These are phyloP conservation scores for Drosophila littoralis DNA, from an alignment of 1,140 invertebrate genomes.

Conservation along the genomic window DNA sequence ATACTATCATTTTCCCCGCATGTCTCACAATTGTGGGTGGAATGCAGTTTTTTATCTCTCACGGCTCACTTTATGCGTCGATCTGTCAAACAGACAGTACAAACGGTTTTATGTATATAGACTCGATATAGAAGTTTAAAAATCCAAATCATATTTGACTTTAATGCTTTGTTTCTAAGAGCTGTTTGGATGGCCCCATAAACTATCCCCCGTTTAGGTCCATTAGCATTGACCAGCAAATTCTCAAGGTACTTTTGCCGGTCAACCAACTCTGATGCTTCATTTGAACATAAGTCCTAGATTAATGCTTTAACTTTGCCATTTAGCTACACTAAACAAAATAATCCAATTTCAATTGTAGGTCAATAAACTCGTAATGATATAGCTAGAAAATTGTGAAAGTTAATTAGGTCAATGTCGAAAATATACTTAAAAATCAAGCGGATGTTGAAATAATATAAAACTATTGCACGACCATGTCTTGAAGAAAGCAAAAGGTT, in stretches of 20 bases:
- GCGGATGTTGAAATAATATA: conserved; percentile 52
- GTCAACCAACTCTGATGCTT: conserved; percentile 1
- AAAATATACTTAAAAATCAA: conserved; percentile 18
- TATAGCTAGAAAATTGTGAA: conserved; percentile 43
- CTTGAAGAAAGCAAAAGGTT: neutral
- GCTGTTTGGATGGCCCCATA: neutral
- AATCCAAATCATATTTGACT: neutral
- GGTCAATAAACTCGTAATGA: conserved; percentile 60
- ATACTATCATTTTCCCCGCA: too few species aligned
- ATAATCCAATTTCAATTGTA: conserved; percentile 35
- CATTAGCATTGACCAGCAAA: conserved; percentile 27
- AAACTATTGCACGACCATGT: conserved; percentile 9
- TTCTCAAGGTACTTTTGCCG: conserved; percentile 26
- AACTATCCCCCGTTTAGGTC: conserved; percentile 6
- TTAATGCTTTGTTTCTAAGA: conserved; percentile 1
- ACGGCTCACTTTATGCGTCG: too few species aligned
- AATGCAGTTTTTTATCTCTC: too few species aligned
- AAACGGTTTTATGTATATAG: too few species aligned
- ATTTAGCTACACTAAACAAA: conserved; percentile 1
- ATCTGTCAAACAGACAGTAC: too few species aligned
- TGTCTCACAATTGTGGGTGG: too few species aligned
- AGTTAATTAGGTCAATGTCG: conserved; percentile 70
- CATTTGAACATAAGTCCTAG: neutral
- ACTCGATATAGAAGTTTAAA: too few species aligned
- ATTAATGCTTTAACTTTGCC: conserved; percentile 6